phyloP scores from a whole-genome alignment of 2,888 invertebrate species.

The Drosophila seclusa region DNA sequence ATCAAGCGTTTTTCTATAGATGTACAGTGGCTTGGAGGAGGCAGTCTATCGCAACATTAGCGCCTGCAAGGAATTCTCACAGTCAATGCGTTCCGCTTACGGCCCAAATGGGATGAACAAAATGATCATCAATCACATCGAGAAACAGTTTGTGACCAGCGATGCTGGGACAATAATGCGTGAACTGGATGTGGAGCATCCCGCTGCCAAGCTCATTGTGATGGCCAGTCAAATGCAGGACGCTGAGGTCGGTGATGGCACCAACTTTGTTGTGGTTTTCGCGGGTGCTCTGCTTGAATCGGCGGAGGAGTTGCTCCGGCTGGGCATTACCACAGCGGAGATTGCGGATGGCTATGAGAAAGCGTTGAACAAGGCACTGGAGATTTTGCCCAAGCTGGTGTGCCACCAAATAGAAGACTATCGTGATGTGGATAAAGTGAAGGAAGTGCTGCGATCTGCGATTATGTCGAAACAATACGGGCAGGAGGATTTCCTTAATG shows the following conservation, averaged over 20 bases:
- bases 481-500: slow-evolving; percentile 96
- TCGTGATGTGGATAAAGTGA: slow-evolving; percentile 89
- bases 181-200: slow-evolving; percentile 98
- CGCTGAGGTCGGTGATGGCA: slow-evolving; percentile 99
- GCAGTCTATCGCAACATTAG: slow-evolving; percentile 97
- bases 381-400: slow-evolving; percentile 93
- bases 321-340: slow-evolving; percentile 98
- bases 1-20: slow-evolving; percentile 82
- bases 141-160: slow-evolving; percentile 99
- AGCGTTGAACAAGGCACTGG: slow-evolving; percentile 94
- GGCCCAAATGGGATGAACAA: slow-evolving; percentile 99
- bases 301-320: slow-evolving; percentile 95
- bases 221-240: slow-evolving; percentile 99
- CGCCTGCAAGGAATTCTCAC: slow-evolving; percentile 97
- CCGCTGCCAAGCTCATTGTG: slow-evolving; percentile 98
- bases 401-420: slow-evolving; percentile 91
- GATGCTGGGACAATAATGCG: slow-evolving; percentile 99
- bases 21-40: slow-evolving; percentile 97
- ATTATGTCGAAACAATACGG: slow-evolving; percentile 99
- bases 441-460: slow-evolving; percentile 90
- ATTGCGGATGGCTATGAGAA: slow-evolving; percentile 97
- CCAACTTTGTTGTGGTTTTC: slow-evolving; percentile 98
- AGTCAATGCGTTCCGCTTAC: slow-evolving; percentile 96
- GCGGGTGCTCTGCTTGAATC: slow-evolving; percentile 96
- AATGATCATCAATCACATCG: slow-evolving; percentile 99